Base-by-base conservation (phyloP, 2,797 vertebrate genomes). In the Brachyalestes nurse region DNA sequence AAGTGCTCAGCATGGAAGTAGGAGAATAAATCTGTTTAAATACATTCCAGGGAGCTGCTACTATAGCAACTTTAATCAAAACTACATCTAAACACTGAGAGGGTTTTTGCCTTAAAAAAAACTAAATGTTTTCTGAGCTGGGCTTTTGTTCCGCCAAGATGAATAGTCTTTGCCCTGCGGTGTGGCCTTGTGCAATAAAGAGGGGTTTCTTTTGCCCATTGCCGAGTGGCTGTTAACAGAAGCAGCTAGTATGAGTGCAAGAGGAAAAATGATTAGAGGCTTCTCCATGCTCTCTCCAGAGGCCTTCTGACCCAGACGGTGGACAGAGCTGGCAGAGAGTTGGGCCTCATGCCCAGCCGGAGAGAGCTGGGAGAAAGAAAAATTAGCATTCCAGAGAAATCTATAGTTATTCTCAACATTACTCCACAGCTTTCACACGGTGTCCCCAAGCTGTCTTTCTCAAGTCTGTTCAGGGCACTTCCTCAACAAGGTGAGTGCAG, bases 141-240 rank as follows among this genome's bases (percentile, higher is more conserved):
- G 51, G 58, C 67, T 66, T 67, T 28, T 61, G 55, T 25, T 64
- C 62, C 6, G 19, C 8, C 51, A 65, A 86, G 84, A 86, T 70
- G 47, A 76, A 83, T 77, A 55, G 57, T 60, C 40, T 42, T 40
- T 53, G 72, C 49, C 72, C 66, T 75, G 40, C 5, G 14, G 74
- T 72, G 40, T 5, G 21, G 53, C 57, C 34, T 60, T 28, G 40
- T 61, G 64, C 67, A 80, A 67, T 65, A 82, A 81, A 83, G 57
- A 70, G 16, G 65, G 21, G 65, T 76, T 67, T 73, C 66, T 55
- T 72, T 21, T 45, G 64, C 65, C 72, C 40, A 72, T 72, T 67
- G 28, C 45, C 47, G 66, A 81, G 67, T 83, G 76, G 38, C 72
- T 81, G 75, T 79, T 81, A 85, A 85, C 77, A 71, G 72, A 77